Conservation (phyloP, 2,113 vertebrate species). For the Hyperoodon ampullatus region DNA sequence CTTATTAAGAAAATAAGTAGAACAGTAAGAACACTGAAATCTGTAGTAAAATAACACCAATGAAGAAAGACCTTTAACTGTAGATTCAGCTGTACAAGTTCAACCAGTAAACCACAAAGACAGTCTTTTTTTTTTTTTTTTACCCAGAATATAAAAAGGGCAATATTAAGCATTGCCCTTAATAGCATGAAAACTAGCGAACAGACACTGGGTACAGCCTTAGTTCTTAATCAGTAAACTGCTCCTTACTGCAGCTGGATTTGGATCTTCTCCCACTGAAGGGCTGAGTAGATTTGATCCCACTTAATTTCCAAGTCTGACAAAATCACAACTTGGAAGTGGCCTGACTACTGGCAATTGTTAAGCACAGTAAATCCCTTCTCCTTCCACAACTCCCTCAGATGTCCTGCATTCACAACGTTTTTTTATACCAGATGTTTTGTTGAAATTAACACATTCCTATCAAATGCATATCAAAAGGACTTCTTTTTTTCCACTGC, state of each 20-base stretch:
- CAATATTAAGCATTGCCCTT: slow-evolving; percentile 51
- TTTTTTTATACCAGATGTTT: slow-evolving; percentile 64
- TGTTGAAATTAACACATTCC: slow-evolving; percentile 60
- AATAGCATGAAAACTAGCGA: slow-evolving; percentile 52
- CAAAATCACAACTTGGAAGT: slow-evolving; percentile 76
- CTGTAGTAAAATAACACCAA: slow-evolving; percentile 44
- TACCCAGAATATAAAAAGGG: slow-evolving; percentile 49
- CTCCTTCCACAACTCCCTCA: slow-evolving; percentile 55
- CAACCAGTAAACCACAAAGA: slow-evolving; percentile 62
- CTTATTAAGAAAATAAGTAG: slow-evolving; percentile 63
- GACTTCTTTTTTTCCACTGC: not conserved
- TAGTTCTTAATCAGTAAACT: slow-evolving; percentile 53
- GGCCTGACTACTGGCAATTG: slow-evolving; percentile 61
- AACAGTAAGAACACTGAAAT: slow-evolving; percentile 64
- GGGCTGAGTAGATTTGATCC: slow-evolving; percentile 47
- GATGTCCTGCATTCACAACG: slow-evolving; percentile 58
- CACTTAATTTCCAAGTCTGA: slow-evolving; percentile 74
- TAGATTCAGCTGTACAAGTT: slow-evolving; percentile 61
- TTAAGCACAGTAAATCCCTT: slow-evolving; percentile 71
- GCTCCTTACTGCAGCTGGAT: slow-evolving; percentile 54
- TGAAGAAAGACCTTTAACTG: slow-evolving; percentile 58
- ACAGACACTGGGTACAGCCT: slow-evolving; percentile 16
- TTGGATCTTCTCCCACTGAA: slow-evolving; percentile 62
- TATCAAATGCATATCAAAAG: slow-evolving; percentile 60
- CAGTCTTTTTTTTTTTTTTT: not conserved